Evolutionary conservation across 2,888 invertebrate species (phyloP), one percentile per base, ranked within the genome.

Genomic region (Physocephala rufipes): DNA sequence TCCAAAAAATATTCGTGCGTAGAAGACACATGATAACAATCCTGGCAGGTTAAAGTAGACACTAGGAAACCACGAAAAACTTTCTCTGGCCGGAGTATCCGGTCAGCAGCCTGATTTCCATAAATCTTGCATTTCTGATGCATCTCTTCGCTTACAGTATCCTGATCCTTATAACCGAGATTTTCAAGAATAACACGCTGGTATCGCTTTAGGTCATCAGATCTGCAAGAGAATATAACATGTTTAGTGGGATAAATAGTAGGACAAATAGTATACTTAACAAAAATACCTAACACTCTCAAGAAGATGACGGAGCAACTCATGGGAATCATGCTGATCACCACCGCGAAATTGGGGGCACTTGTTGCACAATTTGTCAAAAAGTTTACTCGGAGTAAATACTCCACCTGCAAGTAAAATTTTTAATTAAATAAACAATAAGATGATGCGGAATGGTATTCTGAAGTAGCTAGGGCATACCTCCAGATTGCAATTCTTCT

Each of bases 241-340:
- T 12, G 51, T 15, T 2, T 13, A 49, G 16, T 62, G 13, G 3
- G 0, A 15, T 24, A n/a, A 12, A 28, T 13, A 24, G 4, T 58
- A 28, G 7, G 28, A 26, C 4, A 7, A 9, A 7, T 16, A 28
- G 58, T 55, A 4, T 4, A 1, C 7, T 15, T 13, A 28, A n/a
- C n/a, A n/a, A n/a, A n/a, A 24, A 13, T 62, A 76, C 85, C 93
- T 90, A 76, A 97, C 93, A 76, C 92, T 93, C 85, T 99, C 97
- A 66, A 99, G 87, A 62, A 99, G 87, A 86, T 95, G 95, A 68
- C 98, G 88, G 21, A 99, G 88, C 70, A 99, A 87, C 85, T 99
- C 99, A 81, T 99, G 99, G 0, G 98, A 92, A 84, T 99, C 99
- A 82, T 99, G 99, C 82, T 99, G 98, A 79, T 96, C 95, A 2